Conservation (phyloP, 2,797 vertebrate species). For the Alosa sapidissima region DNA sequence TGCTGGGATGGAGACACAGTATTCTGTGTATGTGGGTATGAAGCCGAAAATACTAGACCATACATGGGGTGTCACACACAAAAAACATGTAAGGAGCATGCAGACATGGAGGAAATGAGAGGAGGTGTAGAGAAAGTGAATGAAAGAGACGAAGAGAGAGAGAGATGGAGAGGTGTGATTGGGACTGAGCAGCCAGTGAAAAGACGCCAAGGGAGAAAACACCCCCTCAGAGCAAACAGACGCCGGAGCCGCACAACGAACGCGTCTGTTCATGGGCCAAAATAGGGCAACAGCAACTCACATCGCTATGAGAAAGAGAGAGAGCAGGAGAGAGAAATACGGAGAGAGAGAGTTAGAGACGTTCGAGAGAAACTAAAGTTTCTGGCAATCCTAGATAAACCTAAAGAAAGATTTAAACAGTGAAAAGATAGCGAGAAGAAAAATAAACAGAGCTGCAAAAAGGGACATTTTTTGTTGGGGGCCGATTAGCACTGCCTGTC, state of each 20-base stretch:
- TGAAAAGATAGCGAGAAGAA: background rate
- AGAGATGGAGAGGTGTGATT: constrained; percentile 59
- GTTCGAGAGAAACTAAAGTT: background rate
- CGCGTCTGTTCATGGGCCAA: constrained; percentile 66
- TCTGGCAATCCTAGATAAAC: background rate
- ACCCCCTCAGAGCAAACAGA: constrained; percentile 69
- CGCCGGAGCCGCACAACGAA: constrained; percentile 63
- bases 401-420: background rate
- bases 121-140: background rate
- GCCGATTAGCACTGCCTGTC: background rate
- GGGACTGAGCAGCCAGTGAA: constrained; percentile 61
- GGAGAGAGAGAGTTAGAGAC: background rate
- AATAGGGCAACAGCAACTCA: constrained; percentile 52
- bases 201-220: constrained; percentile 72
- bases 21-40: background rate
- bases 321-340: constrained; percentile 31
- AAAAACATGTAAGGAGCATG: constrained; percentile 40
- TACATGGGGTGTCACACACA: background rate
- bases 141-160: background rate
- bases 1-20: background rate
- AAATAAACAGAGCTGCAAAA: background rate
- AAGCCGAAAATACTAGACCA: constrained; percentile 35
- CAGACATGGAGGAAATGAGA: constrained; percentile 24
- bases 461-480: background rate
- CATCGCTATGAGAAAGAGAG: constrained; percentile 50